phyloP scores from a whole-genome alignment of 2,888 invertebrate genomes.

The Pecten maximus region DNA sequence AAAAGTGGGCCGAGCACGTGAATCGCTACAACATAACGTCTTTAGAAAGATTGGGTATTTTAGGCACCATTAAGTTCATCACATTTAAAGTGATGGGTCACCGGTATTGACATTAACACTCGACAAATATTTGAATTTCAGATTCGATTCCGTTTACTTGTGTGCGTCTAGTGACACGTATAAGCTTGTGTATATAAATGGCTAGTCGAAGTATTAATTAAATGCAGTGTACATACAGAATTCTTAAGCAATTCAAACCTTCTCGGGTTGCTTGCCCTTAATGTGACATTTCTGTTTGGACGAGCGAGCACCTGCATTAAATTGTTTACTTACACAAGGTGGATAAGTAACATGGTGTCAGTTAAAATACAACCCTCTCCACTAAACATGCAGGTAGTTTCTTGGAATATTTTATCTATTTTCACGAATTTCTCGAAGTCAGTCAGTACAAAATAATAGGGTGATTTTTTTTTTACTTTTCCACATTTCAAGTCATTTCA shows the following conservation, averaged over 20 bases:
- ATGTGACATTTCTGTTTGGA: background rate
- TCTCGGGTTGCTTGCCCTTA: background rate
- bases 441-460: too few species aligned
- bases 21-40: background rate
- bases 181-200: background rate
- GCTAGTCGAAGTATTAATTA: background rate
- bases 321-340: too few species aligned
- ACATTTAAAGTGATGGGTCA: background rate
- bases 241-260: background rate
- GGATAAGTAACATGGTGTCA: too few species aligned
- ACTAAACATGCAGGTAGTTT: too few species aligned
- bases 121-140: slow-evolving; percentile 29
- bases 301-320: too few species aligned
- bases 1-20: background rate
- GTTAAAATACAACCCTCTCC: too few species aligned
- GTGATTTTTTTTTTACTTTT: too few species aligned
- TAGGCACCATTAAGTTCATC: background rate
- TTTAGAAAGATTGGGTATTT: background rate
- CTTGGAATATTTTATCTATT: too few species aligned
- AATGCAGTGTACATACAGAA: background rate
- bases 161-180: background rate
- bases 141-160: background rate
- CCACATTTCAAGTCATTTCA: too few species aligned
- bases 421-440: too few species aligned
- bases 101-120: background rate